Percentiles rank a stretch among this genome's conserved stretches.
These are phyloP conservation scores for Maylandia zebra DNA, from an alignment of 2,113 vertebrate genomes.

Conservation along the genomic window DNA sequence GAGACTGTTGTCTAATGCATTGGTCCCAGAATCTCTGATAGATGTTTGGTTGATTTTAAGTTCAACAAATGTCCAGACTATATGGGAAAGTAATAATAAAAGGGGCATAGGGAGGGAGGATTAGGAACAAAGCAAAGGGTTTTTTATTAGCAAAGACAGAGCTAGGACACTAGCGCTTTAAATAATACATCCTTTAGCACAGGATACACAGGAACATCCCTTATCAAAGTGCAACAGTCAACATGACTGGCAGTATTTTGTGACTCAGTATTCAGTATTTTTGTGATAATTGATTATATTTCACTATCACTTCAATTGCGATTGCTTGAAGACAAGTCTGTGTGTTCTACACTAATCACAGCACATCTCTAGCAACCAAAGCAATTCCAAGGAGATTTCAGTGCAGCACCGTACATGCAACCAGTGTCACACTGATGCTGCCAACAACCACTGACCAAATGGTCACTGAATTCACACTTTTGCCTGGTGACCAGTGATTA, in stretches of 20 bases:
- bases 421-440: neutral
- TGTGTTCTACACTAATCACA: neutral
- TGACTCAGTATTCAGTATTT: too few relatives aligned
- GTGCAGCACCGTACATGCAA: neutral
- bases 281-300: neutral
- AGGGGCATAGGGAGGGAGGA: neutral
- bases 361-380: neutral
- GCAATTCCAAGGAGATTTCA: neutral
- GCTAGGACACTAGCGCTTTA: neutral
- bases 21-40: neutral
- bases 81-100: neutral
- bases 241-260: neutral
- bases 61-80: neutral
- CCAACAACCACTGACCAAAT: neutral
- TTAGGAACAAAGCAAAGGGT: neutral
- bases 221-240: neutral
- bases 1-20: neutral
- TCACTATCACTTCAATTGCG: neutral
- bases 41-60: neutral
- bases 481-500: neutral
- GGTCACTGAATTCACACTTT: neutral
- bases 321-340: neutral
- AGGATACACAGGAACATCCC: neutral
- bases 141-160: neutral
- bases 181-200: neutral